Evolutionary conservation across 30 jellyfish, hydroid and myxozoan species (phyloP).

Genomic region (Aurelia sp.): DNA sequence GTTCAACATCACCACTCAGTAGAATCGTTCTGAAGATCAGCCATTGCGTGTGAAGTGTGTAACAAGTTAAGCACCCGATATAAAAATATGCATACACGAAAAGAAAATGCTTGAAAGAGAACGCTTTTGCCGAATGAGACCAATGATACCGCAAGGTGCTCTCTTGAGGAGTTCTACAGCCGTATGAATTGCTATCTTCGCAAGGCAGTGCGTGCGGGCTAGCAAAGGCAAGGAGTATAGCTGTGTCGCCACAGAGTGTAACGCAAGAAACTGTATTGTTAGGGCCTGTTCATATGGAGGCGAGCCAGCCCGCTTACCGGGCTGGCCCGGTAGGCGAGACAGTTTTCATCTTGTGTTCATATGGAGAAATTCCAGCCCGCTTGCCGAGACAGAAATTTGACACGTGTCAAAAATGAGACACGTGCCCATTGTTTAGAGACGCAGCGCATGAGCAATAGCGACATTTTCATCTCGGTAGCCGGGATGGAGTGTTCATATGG

Average conservation of each 20-base stretch:
- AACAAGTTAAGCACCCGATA: slow-evolving; percentile 44
- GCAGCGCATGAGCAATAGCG: too few species aligned
- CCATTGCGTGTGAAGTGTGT: slow-evolving; percentile 56
- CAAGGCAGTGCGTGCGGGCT: slow-evolving; percentile 10
- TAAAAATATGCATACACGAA: slow-evolving; percentile 11
- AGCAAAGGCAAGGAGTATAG: slow-evolving; percentile 16
- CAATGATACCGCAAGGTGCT: not conserved
- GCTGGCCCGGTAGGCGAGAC: too few species aligned
- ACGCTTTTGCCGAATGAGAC: not conserved
- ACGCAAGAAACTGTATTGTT: slow-evolving; percentile 2
- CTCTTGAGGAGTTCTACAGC: slow-evolving; percentile 12
- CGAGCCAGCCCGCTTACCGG: too few species aligned
- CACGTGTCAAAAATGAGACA: too few species aligned
- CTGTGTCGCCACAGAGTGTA: slow-evolving; percentile 18
- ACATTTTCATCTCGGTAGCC: too few species aligned
- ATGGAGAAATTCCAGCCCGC: too few species aligned
- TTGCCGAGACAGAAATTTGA: too few species aligned
- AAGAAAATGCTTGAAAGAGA: not conserved
- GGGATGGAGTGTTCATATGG: too few species aligned
- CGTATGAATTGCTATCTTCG: not conserved
- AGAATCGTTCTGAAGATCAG: slow-evolving; percentile 50
- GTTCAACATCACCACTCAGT: slow-evolving; percentile 73
- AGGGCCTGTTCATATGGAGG: too few species aligned
- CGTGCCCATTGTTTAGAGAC: too few species aligned
- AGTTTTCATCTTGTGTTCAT: too few species aligned